Percentiles rank a stretch among this genome's conserved stretches.
Evolutionary conservation across 1,140 invertebrate species (phyloP).

Genomic region (Vanessa atalanta): DNA sequence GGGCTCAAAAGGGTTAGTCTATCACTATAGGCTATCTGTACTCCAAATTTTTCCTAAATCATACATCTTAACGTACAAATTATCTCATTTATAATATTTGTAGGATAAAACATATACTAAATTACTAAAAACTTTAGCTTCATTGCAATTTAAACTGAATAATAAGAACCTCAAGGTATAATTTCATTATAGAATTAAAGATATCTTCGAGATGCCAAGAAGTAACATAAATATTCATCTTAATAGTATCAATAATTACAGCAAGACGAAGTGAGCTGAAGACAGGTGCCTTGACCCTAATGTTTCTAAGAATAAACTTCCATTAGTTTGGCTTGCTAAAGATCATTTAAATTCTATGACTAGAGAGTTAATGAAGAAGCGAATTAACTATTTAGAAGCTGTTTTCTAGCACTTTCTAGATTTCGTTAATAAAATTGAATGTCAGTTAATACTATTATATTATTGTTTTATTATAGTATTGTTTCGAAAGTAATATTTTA

Average conservation of each 20-base stretch:
- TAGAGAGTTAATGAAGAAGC: conserved; percentile 33
- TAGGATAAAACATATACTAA: no score
- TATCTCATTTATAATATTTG: no score
- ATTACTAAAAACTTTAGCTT: background rate
- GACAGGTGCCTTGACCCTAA: conserved; percentile 42
- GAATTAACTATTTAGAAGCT: conserved; percentile 6
- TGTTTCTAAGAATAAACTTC: conserved; percentile 38
- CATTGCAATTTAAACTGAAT: background rate
- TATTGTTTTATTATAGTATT: background rate
- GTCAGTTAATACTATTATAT: background rate
- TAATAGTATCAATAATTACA: conserved; percentile 19
- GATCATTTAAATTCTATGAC: conserved; percentile 32
- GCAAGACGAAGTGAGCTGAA: conserved; percentile 14
- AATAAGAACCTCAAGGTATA: background rate
- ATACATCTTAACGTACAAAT: no score
- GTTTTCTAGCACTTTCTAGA: conserved; percentile 7
- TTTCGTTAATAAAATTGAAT: conserved; percentile 8
- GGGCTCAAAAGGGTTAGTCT: no score
- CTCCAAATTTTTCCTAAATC: no score
- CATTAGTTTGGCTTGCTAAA: conserved; percentile 29
- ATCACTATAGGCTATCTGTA: no score
- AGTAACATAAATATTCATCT: conserved; percentile 2
- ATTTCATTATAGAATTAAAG: background rate
- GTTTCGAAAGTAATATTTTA: background rate
- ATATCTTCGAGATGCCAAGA: background rate